A percentile compares a stretch with the other conserved stretches of the same genome.
Evolutionary conservation across 2,113 vertebrate genomes (phyloP).

Genomic region (Turdus rufiventris): DNA sequence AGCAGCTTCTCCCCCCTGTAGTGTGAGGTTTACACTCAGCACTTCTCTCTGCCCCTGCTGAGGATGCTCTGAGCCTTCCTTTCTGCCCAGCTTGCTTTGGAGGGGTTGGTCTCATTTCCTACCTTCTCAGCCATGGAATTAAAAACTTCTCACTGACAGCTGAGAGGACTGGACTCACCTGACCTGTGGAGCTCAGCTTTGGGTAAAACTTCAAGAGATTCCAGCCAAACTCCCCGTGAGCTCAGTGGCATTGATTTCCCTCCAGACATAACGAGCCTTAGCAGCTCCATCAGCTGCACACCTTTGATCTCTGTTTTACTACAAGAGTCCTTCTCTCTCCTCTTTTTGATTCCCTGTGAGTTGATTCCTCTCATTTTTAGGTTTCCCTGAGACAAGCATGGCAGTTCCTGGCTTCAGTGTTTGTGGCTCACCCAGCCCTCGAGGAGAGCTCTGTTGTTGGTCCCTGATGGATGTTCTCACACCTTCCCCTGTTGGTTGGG

Average conservation of each 20-base stretch:
- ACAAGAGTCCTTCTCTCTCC: not conserved
- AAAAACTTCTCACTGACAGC: not conserved
- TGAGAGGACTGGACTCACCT: not conserved
- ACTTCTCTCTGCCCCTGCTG: rapidly evolving
- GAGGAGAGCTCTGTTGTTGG: not conserved
- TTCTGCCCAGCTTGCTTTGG: rapidly evolving
- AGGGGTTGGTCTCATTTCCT: not conserved
- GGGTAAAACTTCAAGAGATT: not conserved
- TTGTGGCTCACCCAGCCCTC: not conserved
- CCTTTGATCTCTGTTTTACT: slow-evolving; percentile 41
- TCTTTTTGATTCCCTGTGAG: not conserved
- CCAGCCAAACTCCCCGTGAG: not conserved
- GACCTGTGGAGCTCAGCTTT: not conserved
- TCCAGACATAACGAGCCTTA: not conserved
- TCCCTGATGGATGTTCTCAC: not conserved
- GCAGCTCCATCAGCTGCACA: not conserved
- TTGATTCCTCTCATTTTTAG: not conserved
- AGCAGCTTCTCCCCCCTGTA: not conserved
- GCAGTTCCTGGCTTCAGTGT: rapidly evolving
- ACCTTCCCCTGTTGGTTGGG: rapidly evolving
- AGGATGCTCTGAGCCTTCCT: not conserved
- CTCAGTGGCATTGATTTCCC: slow-evolving; percentile 28
- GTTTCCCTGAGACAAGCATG: not conserved
- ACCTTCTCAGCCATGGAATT: not conserved
- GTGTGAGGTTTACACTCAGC: rapidly evolving